Evolutionary conservation across 1,140 invertebrate genomes (phyloP).

Genomic region (Drosophila parvula): DNA sequence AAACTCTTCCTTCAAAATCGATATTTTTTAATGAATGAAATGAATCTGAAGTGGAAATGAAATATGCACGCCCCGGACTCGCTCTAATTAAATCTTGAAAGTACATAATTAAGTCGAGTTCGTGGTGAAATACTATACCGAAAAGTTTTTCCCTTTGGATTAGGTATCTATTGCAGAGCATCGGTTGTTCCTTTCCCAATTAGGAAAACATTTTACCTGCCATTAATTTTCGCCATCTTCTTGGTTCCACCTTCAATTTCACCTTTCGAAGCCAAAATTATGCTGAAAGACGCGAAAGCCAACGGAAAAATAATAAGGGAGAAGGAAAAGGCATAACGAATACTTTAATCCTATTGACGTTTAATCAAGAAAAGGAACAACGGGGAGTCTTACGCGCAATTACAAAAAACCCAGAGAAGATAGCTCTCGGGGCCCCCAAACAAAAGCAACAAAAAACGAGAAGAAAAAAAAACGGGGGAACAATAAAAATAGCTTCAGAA

Average conservation of each 20-base stretch:
- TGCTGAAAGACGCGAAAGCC: conserved; percentile 17
- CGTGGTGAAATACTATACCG: not conserved
- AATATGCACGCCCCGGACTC: not conserved
- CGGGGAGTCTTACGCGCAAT: conserved; percentile 28
- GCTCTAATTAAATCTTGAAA: conserved; percentile 6
- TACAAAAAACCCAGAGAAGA: conserved; percentile 10
- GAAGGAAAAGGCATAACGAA: conserved; percentile 41
- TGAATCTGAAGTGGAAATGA: not conserved
- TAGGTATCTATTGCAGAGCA: conserved; percentile 4
- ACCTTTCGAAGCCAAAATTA: conserved; percentile 44
- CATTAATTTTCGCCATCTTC: conserved; percentile 18
- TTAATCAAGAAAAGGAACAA: conserved; percentile 62
- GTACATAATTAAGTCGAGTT: conserved; percentile 4
- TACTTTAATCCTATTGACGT: conserved; percentile 80
- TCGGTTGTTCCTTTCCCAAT: not conserved
- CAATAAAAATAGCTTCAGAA: conserved; percentile 43
- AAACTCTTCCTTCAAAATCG: not conserved
- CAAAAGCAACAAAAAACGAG: not conserved
- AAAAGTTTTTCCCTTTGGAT: not conserved
- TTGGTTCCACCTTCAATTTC: conserved; percentile 23
- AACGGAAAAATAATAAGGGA: not conserved
- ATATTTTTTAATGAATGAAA: not conserved
- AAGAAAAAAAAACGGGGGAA: not conserved
- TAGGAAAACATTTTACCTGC: conserved; percentile 9
- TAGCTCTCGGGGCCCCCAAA: not conserved